Evolutionary conservation across 2,888 invertebrate genomes (phyloP), one percentile per base, ranked within the genome.

Genomic region (Archips crataeganus): DNA sequence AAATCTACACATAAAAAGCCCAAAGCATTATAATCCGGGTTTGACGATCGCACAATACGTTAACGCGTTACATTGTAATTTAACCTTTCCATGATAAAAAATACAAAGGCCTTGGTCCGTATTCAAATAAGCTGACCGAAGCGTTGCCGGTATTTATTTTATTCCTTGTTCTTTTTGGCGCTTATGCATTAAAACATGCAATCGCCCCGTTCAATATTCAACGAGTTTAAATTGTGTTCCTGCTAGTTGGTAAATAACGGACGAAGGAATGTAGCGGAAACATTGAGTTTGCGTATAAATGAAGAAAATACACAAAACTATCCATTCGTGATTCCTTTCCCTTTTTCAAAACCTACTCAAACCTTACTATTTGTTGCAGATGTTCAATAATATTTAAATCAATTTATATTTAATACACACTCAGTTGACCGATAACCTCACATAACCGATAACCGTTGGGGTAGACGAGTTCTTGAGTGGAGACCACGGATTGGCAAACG

Each of bases 101-200:
- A 67, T 36, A 71, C 66, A 71, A 71, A 54, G 45, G 45, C 45
- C 67, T 54, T 60, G 42, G 60, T 61, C 66, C 67, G 36, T 62
- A 72, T 72, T 61, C n/a, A 71, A 61, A 72, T 67, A 54, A 67
- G 67, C 54, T 67, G 61, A 71, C 71, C 66, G 59, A 70, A 70
- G 61, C 59, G 23, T n/a, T 39, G 57, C 47, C 47, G 13, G 71
- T 66, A 66, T 61, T 60, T 71, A 51, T 54, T 65, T 65, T 65
- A 39, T 65, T 54, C 36, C 49, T 54, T 62, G 65, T 61, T 72
- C 61, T 54, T 66, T 67, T 72, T 61, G 65, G 47, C 8, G 59
- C 67, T 67, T 72, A 51, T 71, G 49, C 71, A 71, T 71, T 66
- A 60, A 71, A 51, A 65, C 71, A 65, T 71, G 59, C 65, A 71